These are phyloP conservation scores for Urocolius indicus DNA, from an alignment of 2,113 vertebrate species.

Conservation along the genomic window DNA sequence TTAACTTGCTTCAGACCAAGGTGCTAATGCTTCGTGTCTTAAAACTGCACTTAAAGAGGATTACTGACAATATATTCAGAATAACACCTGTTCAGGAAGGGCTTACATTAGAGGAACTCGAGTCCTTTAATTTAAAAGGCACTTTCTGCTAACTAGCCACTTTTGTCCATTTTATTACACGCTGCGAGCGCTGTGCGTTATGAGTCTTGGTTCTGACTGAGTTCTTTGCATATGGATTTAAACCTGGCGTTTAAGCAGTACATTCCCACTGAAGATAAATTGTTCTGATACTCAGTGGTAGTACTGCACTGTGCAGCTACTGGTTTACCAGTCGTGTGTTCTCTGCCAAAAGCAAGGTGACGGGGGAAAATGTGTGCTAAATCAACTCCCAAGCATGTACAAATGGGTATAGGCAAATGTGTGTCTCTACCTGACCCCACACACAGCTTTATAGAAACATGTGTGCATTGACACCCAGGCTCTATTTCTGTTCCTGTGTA, in stretches of 20 bases:
- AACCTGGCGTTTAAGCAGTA: constrained; percentile 37
- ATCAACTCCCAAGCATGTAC: background rate
- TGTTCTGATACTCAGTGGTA: background rate
- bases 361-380: background rate
- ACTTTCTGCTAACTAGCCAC: constrained; percentile 62
- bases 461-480: background rate
- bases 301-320: background rate
- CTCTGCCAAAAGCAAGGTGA: constrained; percentile 18
- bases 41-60: constrained; percentile 67
- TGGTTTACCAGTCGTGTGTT: background rate
- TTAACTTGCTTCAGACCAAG: constrained; percentile 55
- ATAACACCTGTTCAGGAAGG: constrained; percentile 59
- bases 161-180: constrained; percentile 32
- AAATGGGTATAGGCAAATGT: background rate
- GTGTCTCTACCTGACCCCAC: constrained; percentile 22
- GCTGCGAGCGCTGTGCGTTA: background rate
- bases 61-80: constrained; percentile 51
- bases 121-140: constrained; percentile 66
- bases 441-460: background rate
- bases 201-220: constrained; percentile 31
- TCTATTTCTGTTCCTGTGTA: constrained; percentile 54
- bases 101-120: constrained; percentile 37
- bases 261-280: constrained; percentile 33
- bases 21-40: constrained; percentile 63
- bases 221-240: constrained; percentile 39